phyloP scores from a whole-genome alignment of 1,140 invertebrate genomes.

The Drosophila trapezifrons region DNA sequence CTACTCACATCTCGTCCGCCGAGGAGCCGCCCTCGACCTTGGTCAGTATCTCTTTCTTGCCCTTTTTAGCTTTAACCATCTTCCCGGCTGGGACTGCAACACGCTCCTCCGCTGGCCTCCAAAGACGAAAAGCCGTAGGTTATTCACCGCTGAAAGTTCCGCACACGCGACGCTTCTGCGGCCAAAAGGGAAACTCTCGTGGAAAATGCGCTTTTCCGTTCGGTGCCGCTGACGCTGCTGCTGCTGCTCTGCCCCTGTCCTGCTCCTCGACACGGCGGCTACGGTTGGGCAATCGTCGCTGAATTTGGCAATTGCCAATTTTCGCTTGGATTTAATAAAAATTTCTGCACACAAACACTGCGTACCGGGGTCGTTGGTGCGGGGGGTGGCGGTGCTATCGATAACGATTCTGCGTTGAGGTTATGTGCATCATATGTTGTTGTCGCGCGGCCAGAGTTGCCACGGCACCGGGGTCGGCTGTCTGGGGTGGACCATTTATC shows the following conservation, averaged over 20 bases:
- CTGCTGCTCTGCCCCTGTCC: slow-evolving; percentile 2
- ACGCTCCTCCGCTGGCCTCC: slow-evolving; percentile 74
- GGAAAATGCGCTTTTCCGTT: slow-evolving; percentile 21
- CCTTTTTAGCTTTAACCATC: slow-evolving; percentile 84
- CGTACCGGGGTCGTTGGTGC: slow-evolving; percentile 8
- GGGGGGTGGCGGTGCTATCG: slow-evolving; percentile 23
- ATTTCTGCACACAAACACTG: slow-evolving; percentile 38
- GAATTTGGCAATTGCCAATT: slow-evolving; percentile 29
- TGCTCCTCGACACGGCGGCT: slow-evolving; percentile 10
- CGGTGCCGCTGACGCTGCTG: slow-evolving; percentile 3
- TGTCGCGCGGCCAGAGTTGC: slow-evolving; percentile 19
- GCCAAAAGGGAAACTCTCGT: slow-evolving; percentile 30
- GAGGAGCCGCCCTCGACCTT: slow-evolving; percentile 72
- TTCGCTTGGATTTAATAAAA: slow-evolving; percentile 22
- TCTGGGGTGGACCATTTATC: slow-evolving; percentile 32
- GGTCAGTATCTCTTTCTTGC: slow-evolving; percentile 84
- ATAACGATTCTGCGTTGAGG: slow-evolving; percentile 20
- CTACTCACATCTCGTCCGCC: slow-evolving; percentile 80
- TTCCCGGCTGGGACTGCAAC: slow-evolving; percentile 82
- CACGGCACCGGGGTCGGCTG: slow-evolving; percentile 8
- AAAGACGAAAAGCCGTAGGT: slow-evolving; percentile 68
- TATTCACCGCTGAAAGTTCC: slow-evolving; percentile 78
- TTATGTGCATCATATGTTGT: slow-evolving; percentile 37
- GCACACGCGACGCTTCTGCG: slow-evolving; percentile 64
- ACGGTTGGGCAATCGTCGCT: slow-evolving; percentile 17